Evolutionary conservation across 2,888 invertebrate genomes (phyloP).

Genomic region (Brachylomia viminalis): DNA sequence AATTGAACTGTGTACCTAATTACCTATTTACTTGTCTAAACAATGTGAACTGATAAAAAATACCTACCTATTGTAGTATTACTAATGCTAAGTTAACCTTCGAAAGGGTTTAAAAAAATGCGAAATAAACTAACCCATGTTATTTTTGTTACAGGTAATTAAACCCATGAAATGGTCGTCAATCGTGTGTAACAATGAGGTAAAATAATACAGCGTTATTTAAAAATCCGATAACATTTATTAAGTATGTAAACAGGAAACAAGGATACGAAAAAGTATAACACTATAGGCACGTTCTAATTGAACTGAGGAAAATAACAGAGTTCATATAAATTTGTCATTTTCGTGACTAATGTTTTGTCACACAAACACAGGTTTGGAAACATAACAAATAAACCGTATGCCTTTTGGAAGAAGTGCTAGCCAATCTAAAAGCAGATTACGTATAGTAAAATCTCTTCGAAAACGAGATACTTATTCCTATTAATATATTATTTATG

Average conservation of each 20-base stretch:
- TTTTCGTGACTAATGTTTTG: not conserved
- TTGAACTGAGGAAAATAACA: conserved; percentile 30
- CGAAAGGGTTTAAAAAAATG: not conserved
- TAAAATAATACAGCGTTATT: conserved; percentile 44
- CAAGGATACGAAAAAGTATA: conserved; percentile 21
- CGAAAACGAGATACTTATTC: not conserved
- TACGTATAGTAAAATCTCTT: not conserved
- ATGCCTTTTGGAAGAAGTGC: not conserved
- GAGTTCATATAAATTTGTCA: not conserved
- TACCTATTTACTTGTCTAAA: not conserved
- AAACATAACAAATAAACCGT: not conserved
- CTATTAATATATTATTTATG: not conserved
- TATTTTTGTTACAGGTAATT: conserved; percentile 64
- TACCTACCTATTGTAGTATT: not conserved
- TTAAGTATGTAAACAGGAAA: conserved; percentile 51
- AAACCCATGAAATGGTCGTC: conserved; percentile 28
- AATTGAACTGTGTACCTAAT: not conserved
- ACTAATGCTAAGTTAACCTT: not conserved
- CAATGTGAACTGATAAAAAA: not conserved
- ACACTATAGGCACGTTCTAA: conserved; percentile 2
- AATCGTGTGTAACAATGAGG: conserved; percentile 44
- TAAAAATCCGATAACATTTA: conserved; percentile 47
- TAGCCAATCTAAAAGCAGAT: not conserved
- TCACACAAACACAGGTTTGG: not conserved
- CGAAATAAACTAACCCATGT: conserved; percentile 22